phyloP scores from a whole-genome alignment of 2,797 vertebrate species.

The Hydrolagus colliei region DNA sequence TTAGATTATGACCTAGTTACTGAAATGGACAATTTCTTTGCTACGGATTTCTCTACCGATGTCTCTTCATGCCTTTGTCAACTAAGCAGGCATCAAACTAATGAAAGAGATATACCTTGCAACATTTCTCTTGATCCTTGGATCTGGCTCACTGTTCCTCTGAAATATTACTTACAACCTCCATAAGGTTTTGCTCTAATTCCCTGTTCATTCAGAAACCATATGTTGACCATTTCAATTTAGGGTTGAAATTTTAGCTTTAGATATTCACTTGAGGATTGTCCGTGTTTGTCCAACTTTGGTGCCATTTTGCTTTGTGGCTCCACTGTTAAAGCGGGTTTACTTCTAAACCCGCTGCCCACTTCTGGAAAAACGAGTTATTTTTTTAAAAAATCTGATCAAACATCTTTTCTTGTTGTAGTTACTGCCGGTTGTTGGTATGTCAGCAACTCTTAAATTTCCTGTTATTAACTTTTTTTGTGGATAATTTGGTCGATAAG shows the following conservation, averaged over 20 bases:
- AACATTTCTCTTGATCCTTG: not conserved
- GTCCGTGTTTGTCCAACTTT: not conserved
- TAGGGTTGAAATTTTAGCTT: not conserved
- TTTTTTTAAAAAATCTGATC: not conserved
- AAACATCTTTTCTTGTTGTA: not conserved
- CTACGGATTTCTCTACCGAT: not conserved
- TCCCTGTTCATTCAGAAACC: not conserved
- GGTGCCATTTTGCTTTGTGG: not conserved
- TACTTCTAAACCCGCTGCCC: not conserved
- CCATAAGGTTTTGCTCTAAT: not conserved
- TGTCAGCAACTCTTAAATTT: not conserved
- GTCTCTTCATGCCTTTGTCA: not conserved
- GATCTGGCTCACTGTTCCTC: not conserved
- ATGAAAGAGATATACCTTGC: not conserved
- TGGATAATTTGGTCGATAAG: not conserved
- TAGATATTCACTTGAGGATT: not conserved
- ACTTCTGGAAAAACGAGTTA: not conserved
- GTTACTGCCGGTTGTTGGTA: too few species aligned
- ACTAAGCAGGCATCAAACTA: not conserved
- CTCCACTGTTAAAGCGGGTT: not conserved
- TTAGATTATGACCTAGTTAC: not conserved
- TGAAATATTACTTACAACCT: not conserved
- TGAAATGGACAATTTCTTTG: not conserved
- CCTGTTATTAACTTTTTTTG: not conserved
- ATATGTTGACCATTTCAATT: not conserved